Percentiles rank a stretch among this genome's conserved stretches.
Conservation (phyloP, 2,797 vertebrate genomes). For the Pampus argenteus region DNA sequence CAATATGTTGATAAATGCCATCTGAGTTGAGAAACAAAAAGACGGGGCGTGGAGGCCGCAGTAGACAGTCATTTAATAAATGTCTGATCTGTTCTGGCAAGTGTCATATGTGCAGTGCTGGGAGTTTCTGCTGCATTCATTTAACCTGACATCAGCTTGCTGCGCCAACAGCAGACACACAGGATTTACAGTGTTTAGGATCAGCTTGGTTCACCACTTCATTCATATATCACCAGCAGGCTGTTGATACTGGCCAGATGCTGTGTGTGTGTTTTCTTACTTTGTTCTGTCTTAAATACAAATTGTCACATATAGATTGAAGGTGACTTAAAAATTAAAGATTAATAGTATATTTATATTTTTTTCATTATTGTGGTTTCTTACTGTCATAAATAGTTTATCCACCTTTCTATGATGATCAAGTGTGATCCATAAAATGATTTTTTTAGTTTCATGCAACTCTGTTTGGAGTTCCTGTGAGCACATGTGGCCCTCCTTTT, state of each 20-base stretch:
- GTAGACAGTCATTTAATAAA: constrained; percentile 64
- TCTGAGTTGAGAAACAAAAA: not conserved
- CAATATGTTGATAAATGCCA: constrained; percentile 13
- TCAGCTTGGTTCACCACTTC: constrained; percentile 38
- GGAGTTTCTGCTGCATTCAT: constrained; percentile 61
- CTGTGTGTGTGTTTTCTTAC: not conserved
- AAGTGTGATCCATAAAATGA: constrained; percentile 4
- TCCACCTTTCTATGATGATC: not conserved
- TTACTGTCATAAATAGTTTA: not conserved
- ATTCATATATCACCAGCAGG: constrained; percentile 49
- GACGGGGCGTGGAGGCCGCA: constrained; percentile 15
- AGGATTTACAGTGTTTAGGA: constrained; percentile 57
- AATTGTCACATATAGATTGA: not conserved
- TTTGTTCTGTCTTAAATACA: constrained; percentile 11
- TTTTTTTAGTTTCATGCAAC: constrained; percentile 6
- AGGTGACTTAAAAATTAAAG: not conserved
- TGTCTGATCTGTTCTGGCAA: constrained; percentile 70
- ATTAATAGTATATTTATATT: not conserved
- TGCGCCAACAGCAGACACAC: constrained; percentile 41
- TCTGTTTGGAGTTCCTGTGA: constrained; percentile 17
- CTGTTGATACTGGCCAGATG: constrained; percentile 10
- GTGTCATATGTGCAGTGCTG: constrained; percentile 67
- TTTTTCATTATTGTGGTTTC: not conserved
- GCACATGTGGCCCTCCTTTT: constrained; percentile 38
- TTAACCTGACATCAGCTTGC: constrained; percentile 56